Percentiles rank a stretch among this genome's conserved stretches.
Evolutionary conservation across 92 coral and sea anemone species (phyloP).

Genomic region (Meandrina meandrites): DNA sequence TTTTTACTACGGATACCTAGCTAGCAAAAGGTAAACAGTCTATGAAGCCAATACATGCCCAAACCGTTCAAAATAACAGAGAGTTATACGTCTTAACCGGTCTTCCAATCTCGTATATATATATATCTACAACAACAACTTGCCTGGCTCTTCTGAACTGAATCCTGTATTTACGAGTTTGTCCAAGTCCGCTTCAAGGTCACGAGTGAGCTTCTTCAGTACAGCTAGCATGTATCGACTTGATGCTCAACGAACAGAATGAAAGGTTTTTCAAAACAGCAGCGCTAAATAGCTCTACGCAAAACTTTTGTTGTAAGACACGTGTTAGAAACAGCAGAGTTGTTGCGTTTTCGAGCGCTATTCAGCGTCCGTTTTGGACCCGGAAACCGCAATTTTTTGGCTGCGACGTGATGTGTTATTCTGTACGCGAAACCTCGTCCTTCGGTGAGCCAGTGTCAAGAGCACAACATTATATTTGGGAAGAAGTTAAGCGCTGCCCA

Average conservation of each 20-base stretch:
- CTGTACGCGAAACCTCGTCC: neutral
- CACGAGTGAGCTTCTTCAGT: neutral
- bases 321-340: neutral
- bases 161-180: neutral
- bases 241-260: neutral
- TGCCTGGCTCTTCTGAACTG: neutral
- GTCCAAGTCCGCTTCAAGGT: neutral
- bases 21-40: too few species aligned
- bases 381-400: neutral
- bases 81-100: neutral
- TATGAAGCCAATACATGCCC: too few species aligned
- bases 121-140: neutral
- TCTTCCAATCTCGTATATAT: neutral
- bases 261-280: neutral
- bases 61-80: too few species aligned
- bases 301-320: neutral
- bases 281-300: neutral
- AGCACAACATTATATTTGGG: too few species aligned
- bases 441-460: neutral
- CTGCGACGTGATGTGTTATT: neutral
- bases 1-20: too few species aligned
- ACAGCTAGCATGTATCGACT: neutral
- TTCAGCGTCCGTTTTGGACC: constrained; percentile 3
- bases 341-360: constrained; percentile 4
- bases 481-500: too few species aligned